These are phyloP conservation scores for Akabosia matsudoensis DNA, from an alignment of 1,140 invertebrate genomes.

Conservation along the genomic window DNA sequence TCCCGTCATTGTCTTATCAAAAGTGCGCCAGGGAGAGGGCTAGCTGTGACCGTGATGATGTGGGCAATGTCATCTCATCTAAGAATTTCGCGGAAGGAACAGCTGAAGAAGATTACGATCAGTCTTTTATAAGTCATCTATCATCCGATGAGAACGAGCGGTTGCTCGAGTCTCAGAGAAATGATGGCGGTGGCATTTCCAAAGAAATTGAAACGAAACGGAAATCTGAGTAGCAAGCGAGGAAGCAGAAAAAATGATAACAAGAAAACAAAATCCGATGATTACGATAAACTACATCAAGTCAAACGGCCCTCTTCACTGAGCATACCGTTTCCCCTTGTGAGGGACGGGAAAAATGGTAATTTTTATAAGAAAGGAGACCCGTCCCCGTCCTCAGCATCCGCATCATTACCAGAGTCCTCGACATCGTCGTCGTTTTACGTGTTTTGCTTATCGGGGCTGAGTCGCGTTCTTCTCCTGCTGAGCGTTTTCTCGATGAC, in stretches of 20 bases:
- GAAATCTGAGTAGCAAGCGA: background rate
- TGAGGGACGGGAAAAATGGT: background rate
- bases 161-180: background rate
- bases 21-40: background rate
- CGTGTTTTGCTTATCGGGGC: background rate
- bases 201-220: background rate
- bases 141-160: conserved; percentile 16
- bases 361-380: background rate
- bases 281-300: background rate
- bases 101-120: conserved; percentile 11
- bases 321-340: background rate
- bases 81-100: background rate
- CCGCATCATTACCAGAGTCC: background rate
- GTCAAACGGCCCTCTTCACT: background rate
- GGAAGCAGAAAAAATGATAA: background rate
- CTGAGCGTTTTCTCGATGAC: background rate
- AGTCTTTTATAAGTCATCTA: background rate
- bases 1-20: background rate
- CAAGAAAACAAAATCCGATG: background rate
- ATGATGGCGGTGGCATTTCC: background rate
- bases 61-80: no score
- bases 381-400: background rate
- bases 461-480: background rate
- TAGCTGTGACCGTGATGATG: conserved; percentile 4
- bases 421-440: background rate